Conservation (phyloP, 1,140 invertebrate species). For the Oryzaephilus surinamensis region DNA sequence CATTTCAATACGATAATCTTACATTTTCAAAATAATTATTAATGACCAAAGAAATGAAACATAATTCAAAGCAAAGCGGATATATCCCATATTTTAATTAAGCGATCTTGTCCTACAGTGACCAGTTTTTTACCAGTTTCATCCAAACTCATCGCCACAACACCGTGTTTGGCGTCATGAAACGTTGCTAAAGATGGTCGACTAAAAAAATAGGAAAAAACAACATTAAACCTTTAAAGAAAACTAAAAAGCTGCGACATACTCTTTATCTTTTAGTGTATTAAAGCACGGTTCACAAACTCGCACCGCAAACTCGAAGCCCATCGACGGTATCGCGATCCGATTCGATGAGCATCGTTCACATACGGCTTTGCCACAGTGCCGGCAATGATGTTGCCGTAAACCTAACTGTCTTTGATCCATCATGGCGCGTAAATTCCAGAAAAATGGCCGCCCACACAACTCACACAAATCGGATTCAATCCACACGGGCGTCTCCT, state of each 20-base stretch:
- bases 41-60: no score
- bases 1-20: no score
- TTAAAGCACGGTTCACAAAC: constrained; percentile 88
- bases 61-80: constrained; percentile 40
- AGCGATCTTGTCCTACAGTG: constrained; percentile 86
- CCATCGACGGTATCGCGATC: constrained; percentile 86
- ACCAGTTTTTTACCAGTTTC: constrained; percentile 73
- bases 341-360: constrained; percentile 82
- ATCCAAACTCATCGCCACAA: constrained; percentile 82
- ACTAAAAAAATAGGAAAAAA: constrained; percentile 47
- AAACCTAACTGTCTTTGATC: constrained; percentile 85
- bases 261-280: constrained; percentile 77
- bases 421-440: constrained; percentile 98
- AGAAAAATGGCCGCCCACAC: constrained; percentile 92
- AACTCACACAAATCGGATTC: constrained; percentile 89
- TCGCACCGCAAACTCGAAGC: constrained; percentile 94
- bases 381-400: constrained; percentile 81
- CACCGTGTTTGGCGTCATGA: constrained; percentile 88
- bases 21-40: no score
- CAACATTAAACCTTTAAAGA: neutral
- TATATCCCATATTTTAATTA: constrained; percentile 85
- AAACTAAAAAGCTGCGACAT: constrained; percentile 34
- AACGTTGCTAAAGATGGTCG: constrained; percentile 84
- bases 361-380: constrained; percentile 90
- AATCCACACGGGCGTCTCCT: constrained; percentile 90